These are phyloP conservation scores for Neoarius graeffei DNA, from an alignment of 2,113 vertebrate species.

Conservation along the genomic window DNA sequence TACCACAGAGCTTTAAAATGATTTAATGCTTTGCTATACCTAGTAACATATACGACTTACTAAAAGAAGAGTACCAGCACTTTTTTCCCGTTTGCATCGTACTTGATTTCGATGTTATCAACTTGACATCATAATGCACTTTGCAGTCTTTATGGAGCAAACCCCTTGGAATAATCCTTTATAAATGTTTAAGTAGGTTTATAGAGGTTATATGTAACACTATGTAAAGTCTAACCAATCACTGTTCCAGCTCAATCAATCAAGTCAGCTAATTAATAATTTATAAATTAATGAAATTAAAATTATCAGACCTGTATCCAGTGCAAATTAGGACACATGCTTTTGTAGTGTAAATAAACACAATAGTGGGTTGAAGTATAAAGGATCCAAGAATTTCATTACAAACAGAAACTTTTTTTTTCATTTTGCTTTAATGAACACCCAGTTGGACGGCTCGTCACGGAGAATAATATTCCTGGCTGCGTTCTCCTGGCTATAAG, in stretches of 20 bases:
- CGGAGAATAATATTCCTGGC: background rate
- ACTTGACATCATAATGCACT: background rate
- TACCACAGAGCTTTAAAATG: background rate
- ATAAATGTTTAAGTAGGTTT: background rate
- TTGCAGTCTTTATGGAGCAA: background rate
- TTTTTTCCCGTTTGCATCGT: background rate
- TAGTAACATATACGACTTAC: background rate
- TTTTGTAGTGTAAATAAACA: slow-evolving; percentile 2
- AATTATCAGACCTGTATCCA: background rate
- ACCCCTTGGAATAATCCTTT: background rate
- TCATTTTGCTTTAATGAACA: background rate
- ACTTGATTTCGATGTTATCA: background rate
- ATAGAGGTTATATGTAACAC: background rate
- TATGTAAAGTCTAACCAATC: background rate
- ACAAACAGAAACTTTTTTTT: background rate
- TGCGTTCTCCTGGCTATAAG: slow-evolving; percentile 17
- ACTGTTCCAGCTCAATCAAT: background rate
- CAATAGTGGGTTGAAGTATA: background rate
- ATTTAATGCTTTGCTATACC: background rate
- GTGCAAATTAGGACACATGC: background rate
- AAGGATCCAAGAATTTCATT: background rate
- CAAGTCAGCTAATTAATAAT: background rate
- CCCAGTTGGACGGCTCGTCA: background rate
- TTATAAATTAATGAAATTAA: background rate
- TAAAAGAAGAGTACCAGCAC: background rate